A percentile compares a stretch with the other conserved stretches of the same genome.
phyloP scores from a whole-genome alignment of 2,797 vertebrate species.

The Anguilla marmorata region DNA sequence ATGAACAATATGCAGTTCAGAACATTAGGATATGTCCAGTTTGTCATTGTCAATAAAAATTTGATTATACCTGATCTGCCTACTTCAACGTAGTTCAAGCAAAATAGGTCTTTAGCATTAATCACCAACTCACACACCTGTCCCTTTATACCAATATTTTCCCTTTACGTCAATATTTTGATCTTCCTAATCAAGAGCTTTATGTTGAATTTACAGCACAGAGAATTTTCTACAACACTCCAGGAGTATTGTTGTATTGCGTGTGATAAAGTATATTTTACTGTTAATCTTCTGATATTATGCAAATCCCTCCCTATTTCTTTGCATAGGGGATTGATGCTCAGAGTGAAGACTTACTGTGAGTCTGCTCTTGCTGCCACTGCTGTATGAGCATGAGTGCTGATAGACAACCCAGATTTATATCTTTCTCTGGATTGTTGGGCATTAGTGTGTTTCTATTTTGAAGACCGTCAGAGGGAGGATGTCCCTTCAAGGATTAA shows the following conservation, averaged over 20 bases:
- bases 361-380: not conserved
- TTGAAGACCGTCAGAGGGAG: no score
- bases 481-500: no score
- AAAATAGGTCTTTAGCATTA: not conserved
- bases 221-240: not conserved
- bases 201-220: not conserved
- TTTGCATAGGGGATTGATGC: not conserved
- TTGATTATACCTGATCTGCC: not conserved
- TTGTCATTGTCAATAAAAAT: not conserved
- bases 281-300: constrained; percentile 10
- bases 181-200: no score
- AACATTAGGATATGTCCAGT: not conserved
- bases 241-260: no score
- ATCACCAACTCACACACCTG: not conserved
- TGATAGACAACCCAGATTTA: not conserved
- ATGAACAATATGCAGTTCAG: not conserved
- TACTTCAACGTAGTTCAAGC: no score
- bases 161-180: not conserved
- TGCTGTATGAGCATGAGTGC: not conserved
- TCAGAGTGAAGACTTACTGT: not conserved
- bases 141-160: not conserved
- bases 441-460: not conserved
- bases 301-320: not conserved
- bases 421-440: not conserved
- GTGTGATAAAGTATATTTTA: not conserved